A percentile compares a stretch with the other conserved stretches of the same genome.
Evolutionary conservation across 2,797 vertebrate genomes (phyloP).

Genomic region (Gambelia wislizenii): DNA sequence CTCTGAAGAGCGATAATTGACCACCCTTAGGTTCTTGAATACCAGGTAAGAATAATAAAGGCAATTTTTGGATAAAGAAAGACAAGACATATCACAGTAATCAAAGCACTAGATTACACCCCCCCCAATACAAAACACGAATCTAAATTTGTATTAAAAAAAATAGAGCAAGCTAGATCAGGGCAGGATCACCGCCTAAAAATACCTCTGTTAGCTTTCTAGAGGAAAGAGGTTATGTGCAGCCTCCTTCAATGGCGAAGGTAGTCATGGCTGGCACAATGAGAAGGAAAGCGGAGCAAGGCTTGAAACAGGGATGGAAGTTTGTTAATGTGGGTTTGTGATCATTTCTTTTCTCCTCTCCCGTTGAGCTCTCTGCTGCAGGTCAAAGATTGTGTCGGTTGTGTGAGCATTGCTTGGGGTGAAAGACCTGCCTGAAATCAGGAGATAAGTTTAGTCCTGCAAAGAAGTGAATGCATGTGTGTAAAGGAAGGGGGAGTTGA

Average conservation of each 20-base stretch:
- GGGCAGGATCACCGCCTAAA: conserved; percentile 16
- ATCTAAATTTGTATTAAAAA: conserved; percentile 22
- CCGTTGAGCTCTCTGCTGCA: background rate
- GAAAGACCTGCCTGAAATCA: background rate
- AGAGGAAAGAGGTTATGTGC: background rate
- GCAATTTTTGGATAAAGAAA: background rate
- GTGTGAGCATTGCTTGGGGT: background rate
- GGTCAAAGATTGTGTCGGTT: background rate
- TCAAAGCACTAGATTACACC: background rate
- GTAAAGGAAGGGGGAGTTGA: background rate
- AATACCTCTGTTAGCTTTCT: background rate
- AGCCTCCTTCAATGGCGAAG: conserved; percentile 4
- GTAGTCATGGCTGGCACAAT: background rate
- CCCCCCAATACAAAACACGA: no score
- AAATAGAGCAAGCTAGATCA: conserved; percentile 5
- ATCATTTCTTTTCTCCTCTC: background rate
- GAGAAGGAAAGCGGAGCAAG: background rate
- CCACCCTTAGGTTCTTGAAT: no score
- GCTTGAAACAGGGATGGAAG: background rate
- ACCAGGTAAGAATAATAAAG: background rate
- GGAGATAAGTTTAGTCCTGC: background rate
- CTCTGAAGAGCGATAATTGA: background rate
- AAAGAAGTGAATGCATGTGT: background rate
- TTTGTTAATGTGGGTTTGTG: background rate
- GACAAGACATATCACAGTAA: background rate